A percentile compares a stretch with the other conserved stretches of the same genome.
Conservation (phyloP, 2,888 invertebrate species). For the Andrena marginata region DNA sequence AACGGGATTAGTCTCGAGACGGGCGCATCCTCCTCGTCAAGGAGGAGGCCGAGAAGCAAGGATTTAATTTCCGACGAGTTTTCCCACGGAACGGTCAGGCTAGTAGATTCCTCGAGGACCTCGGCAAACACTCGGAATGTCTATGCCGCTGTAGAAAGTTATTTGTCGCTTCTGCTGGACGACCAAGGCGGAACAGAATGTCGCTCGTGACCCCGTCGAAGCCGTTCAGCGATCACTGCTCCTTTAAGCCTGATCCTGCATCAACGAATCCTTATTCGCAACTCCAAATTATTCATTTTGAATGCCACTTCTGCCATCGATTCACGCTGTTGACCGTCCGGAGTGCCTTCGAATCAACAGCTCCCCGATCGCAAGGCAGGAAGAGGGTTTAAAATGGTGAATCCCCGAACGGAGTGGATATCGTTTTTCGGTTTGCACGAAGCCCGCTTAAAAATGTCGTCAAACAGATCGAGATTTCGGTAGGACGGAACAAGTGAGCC, state of each 20-base stretch:
- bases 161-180: slow-evolving; percentile 74
- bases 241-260: too few species aligned
- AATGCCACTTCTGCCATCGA: too few species aligned
- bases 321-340: too few species aligned
- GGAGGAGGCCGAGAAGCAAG: slow-evolving; percentile 55
- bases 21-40: slow-evolving; percentile 29
- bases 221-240: neutral
- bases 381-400: slow-evolving; percentile 5
- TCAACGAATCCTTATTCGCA: too few species aligned
- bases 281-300: too few species aligned
- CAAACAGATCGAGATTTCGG: slow-evolving; percentile 80
- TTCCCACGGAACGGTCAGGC: slow-evolving; percentile 72
- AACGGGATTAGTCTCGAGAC: slow-evolving; percentile 73
- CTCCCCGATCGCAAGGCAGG: neutral
- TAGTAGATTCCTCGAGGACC: slow-evolving; percentile 60
- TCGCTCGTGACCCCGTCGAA: neutral
- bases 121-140: slow-evolving; percentile 81
- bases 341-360: too few species aligned
- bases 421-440: slow-evolving; percentile 61
- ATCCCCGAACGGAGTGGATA: slow-evolving; percentile 41
- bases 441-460: slow-evolving; percentile 71
- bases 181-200: slow-evolving; percentile 35
- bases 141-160: slow-evolving; percentile 78
- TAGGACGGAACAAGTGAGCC: slow-evolving; percentile 68
- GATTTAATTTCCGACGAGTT: slow-evolving; percentile 78